Evolutionary conservation across 2,113 vertebrate species (phyloP), one percentile per base, ranked within the genome.

Genomic region (Paradisaea rubra): DNA sequence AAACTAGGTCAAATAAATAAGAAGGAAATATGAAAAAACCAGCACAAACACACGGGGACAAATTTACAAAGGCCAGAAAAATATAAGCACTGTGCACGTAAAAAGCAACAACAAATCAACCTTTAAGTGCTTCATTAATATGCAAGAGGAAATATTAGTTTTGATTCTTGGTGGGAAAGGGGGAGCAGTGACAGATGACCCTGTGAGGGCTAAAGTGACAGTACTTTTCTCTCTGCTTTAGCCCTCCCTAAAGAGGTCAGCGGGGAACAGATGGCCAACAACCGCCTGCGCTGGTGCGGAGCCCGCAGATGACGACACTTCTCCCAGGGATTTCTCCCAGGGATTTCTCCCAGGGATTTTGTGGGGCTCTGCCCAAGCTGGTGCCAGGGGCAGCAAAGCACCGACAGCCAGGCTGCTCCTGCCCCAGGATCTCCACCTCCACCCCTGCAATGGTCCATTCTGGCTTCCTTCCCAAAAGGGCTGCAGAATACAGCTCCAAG

Each of bases 221-320:
- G 86, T 3, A 70, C 71, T 94, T 87, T 63, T 82, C 93, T 79
- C 28, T 57, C 86, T 88, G 94, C 68, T 72, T 18, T 24, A 88
- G 91, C 76, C 91, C 77, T 61, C 54, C 8, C 89, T 94, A 72
- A 90, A 88, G 91, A 92, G 79, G 82, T 90, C 91, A 93, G 88
- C 82, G 2, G 66, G 70, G 88, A 95, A 93, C 94, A 96, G 94
- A 95, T 91, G 93, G 93, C 79, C 45, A 83, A 25, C 41, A 80
- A 57, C 76, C 3, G 35, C 47, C 31, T 2, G 66, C 60, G 11
- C 56, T 0, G 27, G 39, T 35, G 81, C 52, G 6, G 53, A 64
- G 95, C 66, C 49, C 2, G 1, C 66, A 13, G 44, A 52, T 50
- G 86, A 88, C 19, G 4, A 49, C 66, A 44, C 79, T 33, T 10